A percentile compares a stretch with the other conserved stretches of the same genome.
Evolutionary conservation across 2,797 vertebrate species (phyloP).

Genomic region (Clarias laeviceps): DNA sequence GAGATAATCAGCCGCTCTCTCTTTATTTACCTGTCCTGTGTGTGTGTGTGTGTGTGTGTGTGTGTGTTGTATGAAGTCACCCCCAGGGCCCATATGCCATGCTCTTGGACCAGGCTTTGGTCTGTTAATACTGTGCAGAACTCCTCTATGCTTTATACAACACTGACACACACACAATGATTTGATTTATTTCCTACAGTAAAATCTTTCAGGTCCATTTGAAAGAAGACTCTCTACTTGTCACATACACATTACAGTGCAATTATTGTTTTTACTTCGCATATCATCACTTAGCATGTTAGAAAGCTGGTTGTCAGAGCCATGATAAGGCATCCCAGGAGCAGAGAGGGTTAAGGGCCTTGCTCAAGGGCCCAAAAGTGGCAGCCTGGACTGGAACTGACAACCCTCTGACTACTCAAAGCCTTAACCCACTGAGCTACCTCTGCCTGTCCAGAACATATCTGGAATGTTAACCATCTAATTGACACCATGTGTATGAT

Average conservation of each 20-base stretch:
- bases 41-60: slow-evolving; percentile 10
- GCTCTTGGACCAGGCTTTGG: slow-evolving; percentile 5
- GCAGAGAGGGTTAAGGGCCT: no score
- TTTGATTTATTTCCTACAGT: no score
- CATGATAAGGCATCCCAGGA: no score
- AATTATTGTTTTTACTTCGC: no score
- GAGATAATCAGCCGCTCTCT: slow-evolving; percentile 8
- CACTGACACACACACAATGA: background rate
- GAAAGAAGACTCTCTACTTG: no score
- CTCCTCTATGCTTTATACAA: background rate
- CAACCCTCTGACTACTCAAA: no score
- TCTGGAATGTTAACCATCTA: background rate
- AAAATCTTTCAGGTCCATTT: background rate
- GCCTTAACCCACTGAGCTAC: no score
- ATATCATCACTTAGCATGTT: no score
- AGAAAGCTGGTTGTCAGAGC: no score
- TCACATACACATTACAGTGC: no score
- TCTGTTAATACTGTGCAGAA: background rate
- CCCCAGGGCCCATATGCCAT: slow-evolving; percentile 1
- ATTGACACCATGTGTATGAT: background rate
- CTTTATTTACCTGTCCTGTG: background rate
- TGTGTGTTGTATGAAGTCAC: slow-evolving; percentile 16
- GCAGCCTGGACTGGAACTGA: background rate
- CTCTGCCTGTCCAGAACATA: no score
- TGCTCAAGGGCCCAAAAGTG: no score